Evolutionary conservation across 2,113 vertebrate species (phyloP), one percentile per base, ranked within the genome.

Genomic region (Machaerirhynchus nigripectus): DNA sequence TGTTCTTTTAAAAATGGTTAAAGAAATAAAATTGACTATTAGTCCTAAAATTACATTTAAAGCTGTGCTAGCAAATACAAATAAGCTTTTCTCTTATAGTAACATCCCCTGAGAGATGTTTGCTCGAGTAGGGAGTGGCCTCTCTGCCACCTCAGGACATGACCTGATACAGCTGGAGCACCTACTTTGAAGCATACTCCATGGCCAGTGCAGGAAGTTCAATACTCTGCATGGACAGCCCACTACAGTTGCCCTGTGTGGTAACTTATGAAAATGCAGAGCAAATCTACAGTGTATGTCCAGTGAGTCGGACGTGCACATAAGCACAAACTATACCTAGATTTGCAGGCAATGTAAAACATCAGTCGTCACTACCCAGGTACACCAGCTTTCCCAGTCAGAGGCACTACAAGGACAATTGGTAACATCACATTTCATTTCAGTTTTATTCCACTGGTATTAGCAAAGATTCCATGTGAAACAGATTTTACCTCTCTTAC

Each of bases 1-100:
- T 90, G 37, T 33, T 87, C 9, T 92, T 87, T 68, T 55, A 33
- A 63, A 94, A 96, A 84, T n/a, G 1, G 16, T 53, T 93, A n/a
- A 67, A 87, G 47, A 6, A 30, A 35, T 81, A n/a, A 78, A 77
- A 59, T 60, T 46, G 33, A 69, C 49, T 77, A 61, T 57, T 49
- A 74, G 9, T 65, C 28, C 39, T 78, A 67, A 91, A 87, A 79
- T 86, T 61, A 37, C 31, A 68, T 82, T 70, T 91, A 49, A 87
- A 78, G 5, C 46, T 60, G 20, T 75, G 40, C 75, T 87, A 87
- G 27, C 33, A 82, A 82, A 30, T 56, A 52, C 33, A 78, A 52
- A 53, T 47, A 70, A 56, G 2, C 2, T 71, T 64, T 79, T 63
- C 52, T 40, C 30, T 44, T 84, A 59, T 84, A 59, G 21, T 46